Conservation (phyloP, 2,797 vertebrate species). For the Eremophila alpestris region DNA sequence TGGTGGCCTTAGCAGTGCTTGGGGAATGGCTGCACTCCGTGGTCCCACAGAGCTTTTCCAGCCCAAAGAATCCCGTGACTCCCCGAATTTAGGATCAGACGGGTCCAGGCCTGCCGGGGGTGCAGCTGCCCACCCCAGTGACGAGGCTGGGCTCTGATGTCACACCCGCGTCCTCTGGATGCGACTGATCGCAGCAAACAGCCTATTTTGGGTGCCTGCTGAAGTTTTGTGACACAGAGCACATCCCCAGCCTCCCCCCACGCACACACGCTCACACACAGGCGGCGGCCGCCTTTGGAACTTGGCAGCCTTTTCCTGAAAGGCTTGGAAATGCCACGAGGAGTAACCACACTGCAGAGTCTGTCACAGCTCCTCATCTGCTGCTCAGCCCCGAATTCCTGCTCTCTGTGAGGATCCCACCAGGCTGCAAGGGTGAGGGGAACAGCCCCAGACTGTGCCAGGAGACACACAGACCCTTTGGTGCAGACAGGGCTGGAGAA, state of each 20-base stretch:
- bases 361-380: background rate
- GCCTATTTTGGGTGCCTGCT: background rate
- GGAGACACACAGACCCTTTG: background rate
- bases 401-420: background rate
- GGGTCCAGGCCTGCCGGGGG: background rate
- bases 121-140: background rate
- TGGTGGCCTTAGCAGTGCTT: background rate
- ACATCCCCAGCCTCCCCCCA: background rate
- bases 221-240: background rate
- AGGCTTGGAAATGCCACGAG: constrained; percentile 30
- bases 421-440: background rate
- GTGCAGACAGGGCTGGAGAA: background rate
- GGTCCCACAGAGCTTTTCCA: background rate
- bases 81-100: background rate
- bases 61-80: background rate
- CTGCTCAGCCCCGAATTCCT: background rate
- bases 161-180: background rate
- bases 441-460: background rate
- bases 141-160: background rate
- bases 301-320: constrained; percentile 20
- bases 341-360: constrained; percentile 3
- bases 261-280: background rate
- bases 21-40: background rate
- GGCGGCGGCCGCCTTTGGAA: background rate
- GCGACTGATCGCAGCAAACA: background rate